phyloP scores from a whole-genome alignment of 1,140 invertebrate genomes.

The Eumaeus atala region DNA sequence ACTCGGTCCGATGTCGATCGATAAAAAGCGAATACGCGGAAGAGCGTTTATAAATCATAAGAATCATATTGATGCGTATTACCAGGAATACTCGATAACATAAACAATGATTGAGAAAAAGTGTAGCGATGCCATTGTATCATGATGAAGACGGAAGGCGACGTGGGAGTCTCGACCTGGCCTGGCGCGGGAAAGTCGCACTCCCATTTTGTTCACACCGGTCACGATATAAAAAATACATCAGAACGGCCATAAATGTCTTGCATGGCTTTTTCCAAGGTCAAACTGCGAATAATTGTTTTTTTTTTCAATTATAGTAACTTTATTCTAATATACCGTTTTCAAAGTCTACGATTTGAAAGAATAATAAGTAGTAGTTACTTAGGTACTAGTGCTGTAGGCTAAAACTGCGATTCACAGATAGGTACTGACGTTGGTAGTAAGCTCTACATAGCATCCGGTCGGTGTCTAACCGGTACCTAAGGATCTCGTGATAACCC shows the following conservation, averaged over 20 bases:
- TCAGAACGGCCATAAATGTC: no score
- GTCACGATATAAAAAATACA: background rate
- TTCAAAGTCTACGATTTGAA: no score
- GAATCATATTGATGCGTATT: constrained; percentile 58
- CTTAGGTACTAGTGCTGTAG: no score
- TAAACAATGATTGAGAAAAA: constrained; percentile 54
- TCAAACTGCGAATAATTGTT: background rate
- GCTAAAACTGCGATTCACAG: no score
- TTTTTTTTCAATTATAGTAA: no score
- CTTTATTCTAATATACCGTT: no score
- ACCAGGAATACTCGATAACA: constrained; percentile 50
- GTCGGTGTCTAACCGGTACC: no score
- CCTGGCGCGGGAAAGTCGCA: constrained; percentile 54
- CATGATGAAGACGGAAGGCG: constrained; percentile 46
- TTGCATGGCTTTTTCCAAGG: constrained; percentile 8
- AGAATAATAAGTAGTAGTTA: no score
- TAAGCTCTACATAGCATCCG: no score
- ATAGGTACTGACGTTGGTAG: no score
- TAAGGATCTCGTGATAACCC: no score
- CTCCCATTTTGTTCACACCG: constrained; percentile 23
- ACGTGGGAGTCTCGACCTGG: constrained; percentile 55
- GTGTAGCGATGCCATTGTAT: constrained; percentile 59
- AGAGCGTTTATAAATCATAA: constrained; percentile 54
- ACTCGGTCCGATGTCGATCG: constrained; percentile 30
- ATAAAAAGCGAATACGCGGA: constrained; percentile 53